A percentile compares a stretch with the other conserved stretches of the same genome.
These are phyloP conservation scores for Automeris io DNA, from an alignment of 2,888 invertebrate genomes.

Conservation along the genomic window DNA sequence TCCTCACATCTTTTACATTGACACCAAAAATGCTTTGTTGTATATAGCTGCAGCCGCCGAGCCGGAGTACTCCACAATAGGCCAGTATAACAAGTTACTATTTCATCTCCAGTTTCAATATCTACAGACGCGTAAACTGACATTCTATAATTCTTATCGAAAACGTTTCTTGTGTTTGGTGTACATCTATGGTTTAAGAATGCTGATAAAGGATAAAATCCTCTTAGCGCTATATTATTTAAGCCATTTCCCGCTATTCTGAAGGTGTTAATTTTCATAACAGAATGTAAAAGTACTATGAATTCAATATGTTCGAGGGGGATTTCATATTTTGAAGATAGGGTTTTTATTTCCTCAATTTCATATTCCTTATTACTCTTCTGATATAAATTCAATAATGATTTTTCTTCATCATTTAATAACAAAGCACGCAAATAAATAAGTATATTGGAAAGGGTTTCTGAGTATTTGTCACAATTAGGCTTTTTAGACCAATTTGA, in stretches of 20 bases:
- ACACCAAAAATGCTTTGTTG: conserved; percentile 82
- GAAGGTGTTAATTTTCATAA: conserved; percentile 81
- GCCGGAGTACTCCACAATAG: conserved; percentile 81
- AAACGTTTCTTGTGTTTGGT: conserved; percentile 81
- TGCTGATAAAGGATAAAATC: conserved; percentile 80
- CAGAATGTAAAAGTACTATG: conserved; percentile 69
- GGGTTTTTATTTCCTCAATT: conserved; percentile 63
- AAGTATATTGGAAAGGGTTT: conserved; percentile 31
- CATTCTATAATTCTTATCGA: conserved; percentile 73
- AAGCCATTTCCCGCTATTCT: conserved; percentile 60
- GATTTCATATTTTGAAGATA: conserved; percentile 51
- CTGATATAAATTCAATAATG: conserved; percentile 66
- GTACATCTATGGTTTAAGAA: conserved; percentile 82
- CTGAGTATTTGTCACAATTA: conserved; percentile 21
- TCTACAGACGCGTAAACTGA: conserved; percentile 74
- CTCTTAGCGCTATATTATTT: conserved; percentile 67
- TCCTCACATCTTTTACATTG: conserved; percentile 79
- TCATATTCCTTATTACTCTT: conserved; percentile 35
- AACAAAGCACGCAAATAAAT: conserved; percentile 47
- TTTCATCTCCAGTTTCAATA: conserved; percentile 77
- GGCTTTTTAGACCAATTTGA: conserved; percentile 59
- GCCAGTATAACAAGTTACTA: conserved; percentile 81
- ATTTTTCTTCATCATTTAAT: conserved; percentile 47
- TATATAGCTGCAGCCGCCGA: conserved; percentile 76
- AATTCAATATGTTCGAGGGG: conserved; percentile 67